Conservation (phyloP, 2,888 invertebrate genomes). For the Boloria euphrosyne region DNA sequence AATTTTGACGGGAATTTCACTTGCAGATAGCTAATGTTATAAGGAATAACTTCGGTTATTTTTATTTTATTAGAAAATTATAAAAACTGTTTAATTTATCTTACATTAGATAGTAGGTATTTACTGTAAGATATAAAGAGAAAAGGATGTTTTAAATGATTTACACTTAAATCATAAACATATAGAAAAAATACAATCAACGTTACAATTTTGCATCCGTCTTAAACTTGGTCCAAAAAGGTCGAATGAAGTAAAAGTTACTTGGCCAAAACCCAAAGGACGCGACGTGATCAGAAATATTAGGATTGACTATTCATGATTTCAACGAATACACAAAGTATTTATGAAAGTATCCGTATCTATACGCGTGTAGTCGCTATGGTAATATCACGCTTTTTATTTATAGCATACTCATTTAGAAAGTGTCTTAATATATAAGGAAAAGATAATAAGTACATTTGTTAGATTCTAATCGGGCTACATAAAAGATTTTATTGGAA, state of each 20-base stretch:
- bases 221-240: conserved; percentile 38
- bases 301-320: conserved; percentile 71
- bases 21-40: no score
- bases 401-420: not conserved
- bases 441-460: not conserved
- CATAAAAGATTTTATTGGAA: no score
- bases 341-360: conserved; percentile 15
- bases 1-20: no score
- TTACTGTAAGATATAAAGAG: not conserved
- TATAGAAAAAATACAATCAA: conserved; percentile 5
- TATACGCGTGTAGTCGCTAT: conserved; percentile 8
- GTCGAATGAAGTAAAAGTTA: conserved; percentile 57
- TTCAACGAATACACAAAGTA: conserved; percentile 40
- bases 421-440: not conserved
- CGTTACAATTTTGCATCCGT: conserved; percentile 20
- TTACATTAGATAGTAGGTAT: no score
- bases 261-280: conserved; percentile 66
- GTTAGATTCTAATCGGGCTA: no score
- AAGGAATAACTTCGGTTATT: no score
- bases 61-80: no score
- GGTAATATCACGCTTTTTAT: not conserved
- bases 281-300: conserved; percentile 68
- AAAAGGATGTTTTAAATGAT: not conserved
- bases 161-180: not conserved
- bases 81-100: no score